These are phyloP conservation scores for Anableps anableps DNA, from an alignment of 2,797 vertebrate genomes.

Conservation along the genomic window DNA sequence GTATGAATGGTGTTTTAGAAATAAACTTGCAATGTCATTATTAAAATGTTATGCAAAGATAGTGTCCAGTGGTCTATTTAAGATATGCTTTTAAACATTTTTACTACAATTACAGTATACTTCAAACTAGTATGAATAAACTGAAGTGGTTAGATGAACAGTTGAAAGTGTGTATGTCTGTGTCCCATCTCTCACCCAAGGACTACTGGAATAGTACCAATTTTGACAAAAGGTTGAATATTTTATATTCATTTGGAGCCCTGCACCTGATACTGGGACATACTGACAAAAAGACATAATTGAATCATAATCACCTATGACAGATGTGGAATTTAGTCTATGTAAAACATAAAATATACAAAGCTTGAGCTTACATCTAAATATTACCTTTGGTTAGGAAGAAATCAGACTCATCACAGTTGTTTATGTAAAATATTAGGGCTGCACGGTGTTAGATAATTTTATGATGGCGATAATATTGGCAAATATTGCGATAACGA, in stretches of 20 bases:
- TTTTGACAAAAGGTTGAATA: not conserved
- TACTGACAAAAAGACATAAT: not conserved
- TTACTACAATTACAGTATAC: not conserved
- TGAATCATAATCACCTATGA: not conserved
- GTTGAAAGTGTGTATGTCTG: not conserved
- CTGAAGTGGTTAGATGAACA: not conserved
- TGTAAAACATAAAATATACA: not conserved
- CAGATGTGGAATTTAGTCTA: not conserved
- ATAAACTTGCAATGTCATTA: no score
- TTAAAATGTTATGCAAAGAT: no score
- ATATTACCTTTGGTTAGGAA: not conserved
- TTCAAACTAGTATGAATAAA: not conserved
- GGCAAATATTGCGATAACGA: no score
- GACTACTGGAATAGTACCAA: not conserved
- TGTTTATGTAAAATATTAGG: not conserved
- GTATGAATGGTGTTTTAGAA: no score
- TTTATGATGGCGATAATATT: no score
- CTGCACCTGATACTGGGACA: not conserved
- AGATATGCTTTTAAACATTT: not conserved
- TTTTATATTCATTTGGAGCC: not conserved
- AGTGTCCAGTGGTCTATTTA: no score
- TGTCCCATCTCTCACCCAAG: not conserved
- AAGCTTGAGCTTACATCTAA: not conserved
- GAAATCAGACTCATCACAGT: not conserved
- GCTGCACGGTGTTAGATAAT: no score